Evolutionary conservation across 2,797 vertebrate genomes (phyloP).

Genomic region (Avahi laniger): DNA sequence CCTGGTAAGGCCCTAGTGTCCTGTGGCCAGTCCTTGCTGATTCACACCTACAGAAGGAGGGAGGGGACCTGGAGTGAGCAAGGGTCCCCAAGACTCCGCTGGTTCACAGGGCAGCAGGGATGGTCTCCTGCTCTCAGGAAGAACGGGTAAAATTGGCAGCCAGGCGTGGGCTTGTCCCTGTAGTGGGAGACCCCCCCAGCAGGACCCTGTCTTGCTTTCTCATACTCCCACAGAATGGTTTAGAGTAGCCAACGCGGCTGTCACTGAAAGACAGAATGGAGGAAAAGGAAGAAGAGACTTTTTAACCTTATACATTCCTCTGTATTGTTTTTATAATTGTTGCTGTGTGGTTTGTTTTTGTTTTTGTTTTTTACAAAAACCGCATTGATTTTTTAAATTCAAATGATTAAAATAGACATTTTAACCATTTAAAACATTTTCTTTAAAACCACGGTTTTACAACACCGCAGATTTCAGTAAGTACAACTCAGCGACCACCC

Average conservation of each 20-base stretch:
- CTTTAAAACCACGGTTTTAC: background rate
- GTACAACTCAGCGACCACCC: background rate
- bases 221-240: background rate
- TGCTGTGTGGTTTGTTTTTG: background rate
- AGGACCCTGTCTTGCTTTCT: background rate
- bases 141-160: background rate
- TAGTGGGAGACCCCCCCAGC: background rate
- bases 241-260: background rate
- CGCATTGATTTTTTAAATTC: background rate
- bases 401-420: background rate
- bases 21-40: background rate
- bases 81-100: background rate
- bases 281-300: background rate
- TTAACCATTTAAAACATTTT: background rate
- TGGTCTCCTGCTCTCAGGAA: background rate
- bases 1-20: constrained; percentile 49
- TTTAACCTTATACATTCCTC: background rate
- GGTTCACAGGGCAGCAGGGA: background rate
- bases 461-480: background rate
- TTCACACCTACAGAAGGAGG: background rate
- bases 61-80: background rate
- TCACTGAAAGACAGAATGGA: background rate
- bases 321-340: background rate
- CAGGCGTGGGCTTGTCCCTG: background rate
- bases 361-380: background rate